A percentile compares a stretch with the other conserved stretches of the same genome.
Conservation (phyloP, 1,140 invertebrate species). For the Geopemphigus sp. region DNA sequence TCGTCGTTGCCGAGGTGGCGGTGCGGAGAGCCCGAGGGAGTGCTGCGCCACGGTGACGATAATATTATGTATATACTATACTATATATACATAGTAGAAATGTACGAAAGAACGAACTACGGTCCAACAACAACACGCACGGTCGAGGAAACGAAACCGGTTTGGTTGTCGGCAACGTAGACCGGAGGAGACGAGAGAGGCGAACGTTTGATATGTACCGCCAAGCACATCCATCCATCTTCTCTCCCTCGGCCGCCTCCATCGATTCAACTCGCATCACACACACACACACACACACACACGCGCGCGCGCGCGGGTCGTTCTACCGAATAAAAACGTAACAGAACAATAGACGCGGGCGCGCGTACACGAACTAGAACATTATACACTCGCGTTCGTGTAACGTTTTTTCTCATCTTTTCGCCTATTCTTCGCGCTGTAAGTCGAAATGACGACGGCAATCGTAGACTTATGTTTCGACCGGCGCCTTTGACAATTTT, state of each 20-base stretch:
- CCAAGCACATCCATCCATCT: constrained; percentile 36
- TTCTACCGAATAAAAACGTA: constrained; percentile 38
- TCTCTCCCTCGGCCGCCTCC: constrained; percentile 11
- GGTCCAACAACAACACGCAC: background rate
- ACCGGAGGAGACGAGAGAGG: constrained; percentile 38
- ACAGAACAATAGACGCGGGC: background rate
- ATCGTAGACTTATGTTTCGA: too few relatives aligned
- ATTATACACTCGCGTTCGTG: background rate
- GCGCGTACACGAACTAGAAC: background rate
- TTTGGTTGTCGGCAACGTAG: constrained; percentile 49
- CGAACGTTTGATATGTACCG: constrained; percentile 47
- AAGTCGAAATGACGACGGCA: background rate
- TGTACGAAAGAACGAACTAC: background rate
- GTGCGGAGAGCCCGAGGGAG: background rate
- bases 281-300: constrained; percentile 21
- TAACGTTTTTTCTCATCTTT: background rate
- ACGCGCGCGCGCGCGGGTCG: background rate
- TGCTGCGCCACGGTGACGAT: background rate
- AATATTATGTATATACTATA: background rate
- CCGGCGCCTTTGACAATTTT: background rate
- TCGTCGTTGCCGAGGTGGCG: too few relatives aligned
- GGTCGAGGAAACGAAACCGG: constrained; percentile 47
- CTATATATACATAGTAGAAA: too few relatives aligned
- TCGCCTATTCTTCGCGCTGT: background rate
- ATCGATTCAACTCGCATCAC: constrained; percentile 38